These are phyloP conservation scores for Diaprepes abbreviatus DNA, from an alignment of 2,888 invertebrate genomes.

Conservation along the genomic window DNA sequence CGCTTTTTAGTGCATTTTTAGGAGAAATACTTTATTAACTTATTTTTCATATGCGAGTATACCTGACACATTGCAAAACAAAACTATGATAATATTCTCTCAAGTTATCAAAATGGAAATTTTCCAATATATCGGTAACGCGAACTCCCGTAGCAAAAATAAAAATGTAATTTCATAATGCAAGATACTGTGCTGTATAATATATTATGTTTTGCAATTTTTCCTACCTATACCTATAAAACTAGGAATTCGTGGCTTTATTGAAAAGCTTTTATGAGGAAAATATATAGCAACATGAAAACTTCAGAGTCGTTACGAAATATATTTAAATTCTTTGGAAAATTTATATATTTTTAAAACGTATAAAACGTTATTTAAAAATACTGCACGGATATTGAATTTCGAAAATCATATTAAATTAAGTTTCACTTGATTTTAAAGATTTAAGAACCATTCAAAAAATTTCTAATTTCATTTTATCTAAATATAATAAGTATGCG, in stretches of 20 bases:
- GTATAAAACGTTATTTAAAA: too few relatives aligned
- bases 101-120: slow-evolving; percentile 45
- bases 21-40: too few relatives aligned
- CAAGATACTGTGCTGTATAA: slow-evolving; percentile 25
- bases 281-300: slow-evolving; percentile 1
- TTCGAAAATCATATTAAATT: too few relatives aligned
- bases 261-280: slow-evolving; percentile 32
- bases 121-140: slow-evolving; percentile 35
- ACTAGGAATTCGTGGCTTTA: slow-evolving; percentile 29
- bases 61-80: slow-evolving; percentile 10
- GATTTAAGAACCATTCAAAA: too few relatives aligned
- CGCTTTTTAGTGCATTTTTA: too few relatives aligned
- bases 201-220: slow-evolving; percentile 30
- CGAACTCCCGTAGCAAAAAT: slow-evolving; percentile 30
- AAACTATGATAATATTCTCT: slow-evolving; percentile 29
- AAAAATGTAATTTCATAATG: slow-evolving; percentile 41
- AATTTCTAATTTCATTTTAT: too few relatives aligned
- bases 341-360: too few relatives aligned
- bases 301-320: neutral
- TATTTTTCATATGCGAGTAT: neutral
- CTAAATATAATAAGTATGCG: too few relatives aligned
- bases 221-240: slow-evolving; percentile 28
- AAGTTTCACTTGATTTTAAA: too few relatives aligned
- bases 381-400: too few relatives aligned
- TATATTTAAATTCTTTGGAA: too few relatives aligned